phyloP scores from a whole-genome alignment of 2,888 invertebrate genomes.

The Molanna angustata region DNA sequence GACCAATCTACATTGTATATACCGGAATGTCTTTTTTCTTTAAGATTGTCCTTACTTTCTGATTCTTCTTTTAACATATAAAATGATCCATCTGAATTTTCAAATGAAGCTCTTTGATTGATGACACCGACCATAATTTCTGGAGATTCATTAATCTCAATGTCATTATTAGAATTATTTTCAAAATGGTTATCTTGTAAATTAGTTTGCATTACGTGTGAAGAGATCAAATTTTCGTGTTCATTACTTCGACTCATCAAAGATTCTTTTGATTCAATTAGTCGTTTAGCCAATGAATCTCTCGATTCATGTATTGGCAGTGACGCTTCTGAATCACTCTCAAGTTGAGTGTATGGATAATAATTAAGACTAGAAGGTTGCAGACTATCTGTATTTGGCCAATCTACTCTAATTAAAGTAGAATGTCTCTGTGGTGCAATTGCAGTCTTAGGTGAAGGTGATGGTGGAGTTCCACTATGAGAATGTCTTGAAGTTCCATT shows the following conservation, averaged over 20 bases:
- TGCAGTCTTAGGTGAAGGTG: slow-evolving; percentile 12
- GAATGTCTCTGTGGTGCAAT: slow-evolving; percentile 42
- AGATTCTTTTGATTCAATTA: slow-evolving; percentile 34
- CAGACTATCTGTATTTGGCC: slow-evolving; percentile 44
- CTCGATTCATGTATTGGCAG: slow-evolving; percentile 22
- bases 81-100: too few relatives aligned
- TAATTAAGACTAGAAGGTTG: slow-evolving; percentile 41
- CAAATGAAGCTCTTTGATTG: too few relatives aligned
- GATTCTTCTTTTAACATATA: too few relatives aligned
- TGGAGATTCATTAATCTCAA: too few relatives aligned
- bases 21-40: slow-evolving; percentile 1
- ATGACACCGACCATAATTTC: too few relatives aligned
- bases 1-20: slow-evolving; percentile 12
- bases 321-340: slow-evolving; percentile 46
- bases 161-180: too few relatives aligned
- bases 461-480: slow-evolving; percentile 38
- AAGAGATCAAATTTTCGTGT: slow-evolving; percentile 20
- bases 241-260: slow-evolving; percentile 36
- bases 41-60: too few relatives aligned
- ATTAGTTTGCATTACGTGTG: too few relatives aligned
- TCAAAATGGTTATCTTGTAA: too few relatives aligned
- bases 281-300: slow-evolving; percentile 27
- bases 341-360: slow-evolving; percentile 47
- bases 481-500: slow-evolving; percentile 40
- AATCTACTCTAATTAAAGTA: slow-evolving; percentile 50